phyloP scores from a whole-genome alignment of 2,113 vertebrate genomes.

The Spea bombifrons region DNA sequence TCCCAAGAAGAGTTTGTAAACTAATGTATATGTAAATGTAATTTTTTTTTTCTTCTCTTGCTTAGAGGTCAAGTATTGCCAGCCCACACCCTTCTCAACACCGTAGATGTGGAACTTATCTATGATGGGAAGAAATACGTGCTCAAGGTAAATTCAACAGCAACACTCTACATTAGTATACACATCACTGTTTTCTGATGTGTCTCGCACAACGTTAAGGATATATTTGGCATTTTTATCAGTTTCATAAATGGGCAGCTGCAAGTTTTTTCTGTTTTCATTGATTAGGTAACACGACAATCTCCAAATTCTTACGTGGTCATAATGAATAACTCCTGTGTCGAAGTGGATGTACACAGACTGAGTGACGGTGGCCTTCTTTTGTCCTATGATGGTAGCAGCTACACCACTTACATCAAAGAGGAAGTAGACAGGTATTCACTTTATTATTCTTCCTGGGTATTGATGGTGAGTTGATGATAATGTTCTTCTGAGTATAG shows the following conservation, averaged over 20 bases:
- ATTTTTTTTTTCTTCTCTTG: neutral
- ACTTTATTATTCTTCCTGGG: too few species aligned
- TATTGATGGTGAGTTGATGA: too few species aligned
- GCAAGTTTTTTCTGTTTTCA: neutral
- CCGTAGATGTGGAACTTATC: slow-evolving; percentile 92
- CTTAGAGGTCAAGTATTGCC: slow-evolving; percentile 92
- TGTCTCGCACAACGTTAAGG: too few species aligned
- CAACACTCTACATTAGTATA: too few species aligned
- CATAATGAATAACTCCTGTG: slow-evolving; percentile 88
- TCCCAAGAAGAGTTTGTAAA: neutral
- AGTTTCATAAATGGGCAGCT: too few species aligned
- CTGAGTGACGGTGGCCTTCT: slow-evolving; percentile 92
- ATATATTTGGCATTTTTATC: too few species aligned
- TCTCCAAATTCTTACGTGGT: slow-evolving; percentile 96
- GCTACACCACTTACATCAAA: slow-evolving; percentile 99
- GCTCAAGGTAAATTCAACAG: slow-evolving; percentile 70
- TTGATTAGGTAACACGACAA: slow-evolving; percentile 84
- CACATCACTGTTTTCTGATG: too few species aligned
- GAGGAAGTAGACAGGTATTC: slow-evolving; percentile 92
- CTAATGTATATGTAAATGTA: neutral
- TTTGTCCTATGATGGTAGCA: slow-evolving; percentile 94
- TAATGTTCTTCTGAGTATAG: too few species aligned
- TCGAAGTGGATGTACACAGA: slow-evolving; percentile 92
- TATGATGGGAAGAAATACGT: slow-evolving; percentile 93
- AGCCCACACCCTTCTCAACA: slow-evolving; percentile 92